Evolutionary conservation across 2,113 vertebrate species (phyloP).

Genomic region (Galemys pyrenaicus): DNA sequence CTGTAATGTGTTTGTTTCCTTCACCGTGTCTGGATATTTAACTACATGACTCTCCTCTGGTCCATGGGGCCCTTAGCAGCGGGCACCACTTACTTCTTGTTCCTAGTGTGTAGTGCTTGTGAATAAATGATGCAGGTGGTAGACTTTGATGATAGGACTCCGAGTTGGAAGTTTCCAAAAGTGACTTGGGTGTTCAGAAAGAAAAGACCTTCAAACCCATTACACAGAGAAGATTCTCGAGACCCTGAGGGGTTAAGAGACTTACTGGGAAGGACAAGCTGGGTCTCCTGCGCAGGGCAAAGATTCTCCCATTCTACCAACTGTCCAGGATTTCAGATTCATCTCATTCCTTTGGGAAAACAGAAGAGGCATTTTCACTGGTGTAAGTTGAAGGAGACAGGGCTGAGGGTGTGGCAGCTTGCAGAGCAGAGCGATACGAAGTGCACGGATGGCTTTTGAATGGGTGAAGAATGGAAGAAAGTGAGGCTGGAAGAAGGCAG

Average conservation of each 20-base stretch:
- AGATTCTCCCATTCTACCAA: background rate
- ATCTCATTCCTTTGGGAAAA: background rate
- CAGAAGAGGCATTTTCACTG: background rate
- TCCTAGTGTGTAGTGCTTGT: background rate
- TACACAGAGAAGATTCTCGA: background rate
- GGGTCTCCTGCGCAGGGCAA: background rate
- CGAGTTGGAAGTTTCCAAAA: background rate
- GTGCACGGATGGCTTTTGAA: background rate
- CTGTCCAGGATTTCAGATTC: background rate
- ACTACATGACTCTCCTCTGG: background rate
- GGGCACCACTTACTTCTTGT: too few relatives aligned
- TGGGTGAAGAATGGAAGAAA: constrained; percentile 35
- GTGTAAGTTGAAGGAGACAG: background rate
- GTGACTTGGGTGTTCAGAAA: background rate
- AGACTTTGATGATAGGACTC: background rate
- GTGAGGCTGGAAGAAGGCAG: constrained; percentile 44
- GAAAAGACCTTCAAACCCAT: background rate
- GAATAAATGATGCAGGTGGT: too few relatives aligned
- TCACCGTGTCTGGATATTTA: background rate
- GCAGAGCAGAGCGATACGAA: background rate
- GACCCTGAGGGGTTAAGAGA: background rate
- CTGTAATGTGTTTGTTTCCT: background rate
- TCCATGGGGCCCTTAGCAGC: background rate
- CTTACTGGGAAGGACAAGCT: background rate
- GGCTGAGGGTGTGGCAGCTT: background rate